Base-by-base conservation (phyloP, 2,113 vertebrate genomes). In the Cairina moschata region DNA sequence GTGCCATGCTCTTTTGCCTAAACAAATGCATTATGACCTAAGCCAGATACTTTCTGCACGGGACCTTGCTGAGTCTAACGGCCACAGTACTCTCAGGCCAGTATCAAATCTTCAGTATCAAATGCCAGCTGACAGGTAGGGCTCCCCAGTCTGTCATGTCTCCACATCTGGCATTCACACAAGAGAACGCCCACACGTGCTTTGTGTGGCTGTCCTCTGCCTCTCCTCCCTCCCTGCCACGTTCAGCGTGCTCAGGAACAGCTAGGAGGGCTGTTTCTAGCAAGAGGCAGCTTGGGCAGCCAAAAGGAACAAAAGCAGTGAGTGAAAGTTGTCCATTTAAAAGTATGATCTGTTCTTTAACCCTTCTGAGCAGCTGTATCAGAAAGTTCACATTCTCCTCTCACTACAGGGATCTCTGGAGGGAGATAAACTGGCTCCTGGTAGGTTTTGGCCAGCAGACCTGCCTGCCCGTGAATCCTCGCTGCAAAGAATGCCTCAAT, bases 401-500 rank as follows among this genome's bases (percentile, higher is more conserved):
- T 56, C 50, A 1, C 78, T 81, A 38, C 97, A 99, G 99, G 98
- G 98, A 99, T 17, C 98, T 99, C 71, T 99, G 99, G 99, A 97
- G 98, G 6, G 99, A 99, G 96, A 98, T 99, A 58, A 99, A 99
- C 94, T 99, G 99, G 98, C 98, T 99, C 40, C 94, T 99, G 67
- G 99, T 99, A 72, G 99, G 99, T 44, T 99, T 99, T 20, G 99
- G 99, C 67, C 99, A 99, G 97, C 99, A 99, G 97, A 98, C 98
- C 76, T 99, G 99, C 96, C 98, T 99, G 48, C 99, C 99, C 0
- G 63, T 99, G 56, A 97, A 69, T 46, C 99, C 99, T 4, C 98
- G 97, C 72, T 99, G 99, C 97, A 97, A 96, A 1, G 31, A 97
- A 71, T 99, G 99, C 97, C 98, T 99, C 94, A 99, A 99, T 95